Base-by-base conservation (phyloP, 2,797 vertebrate species). In the Anguilla pacifica region DNA sequence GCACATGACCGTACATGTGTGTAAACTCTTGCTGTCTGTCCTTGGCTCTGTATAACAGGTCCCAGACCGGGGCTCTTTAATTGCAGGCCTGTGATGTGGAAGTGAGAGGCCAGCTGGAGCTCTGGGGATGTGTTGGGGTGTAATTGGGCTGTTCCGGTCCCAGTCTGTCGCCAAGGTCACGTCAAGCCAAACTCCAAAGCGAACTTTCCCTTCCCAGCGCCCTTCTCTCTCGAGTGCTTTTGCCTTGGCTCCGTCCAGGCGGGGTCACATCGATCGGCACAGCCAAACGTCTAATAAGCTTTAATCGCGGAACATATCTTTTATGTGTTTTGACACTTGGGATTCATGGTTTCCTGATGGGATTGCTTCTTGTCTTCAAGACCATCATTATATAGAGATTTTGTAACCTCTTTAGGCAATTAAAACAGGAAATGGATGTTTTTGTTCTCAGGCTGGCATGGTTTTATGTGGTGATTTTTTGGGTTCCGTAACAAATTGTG, bases 71-170 rank as follows among this genome's bases (percentile, higher is more conserved):
- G 94, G 94, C 92, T 95, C 93, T 95, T 95, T 96, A 94, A 96
- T 96, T 96, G 94, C 86, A 87, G 88, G 88, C 87, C 90, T 90
- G 90, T 89, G 92, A 90, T 90, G 91, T 92, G 91, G 92, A 92
- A 94, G 92, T 83, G 89, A 86, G 89, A 89, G 89, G 39, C 86
- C 86, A 85, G 89, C 84, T 25, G 92, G 93, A 92, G 92, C 94
- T 89, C 92, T 88, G 93, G 93, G 92, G 93, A 92, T 83, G 89
- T 93, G 91, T 86, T 91, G 92, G 94, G 93, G 93, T 90, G 90
- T 96, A 96, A 96, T 96, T 95, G 94, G 94, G 90, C 92, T 91
- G 93, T 95, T 96, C 93, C 91, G 91, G 93, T 94, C 94, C 93
- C 93, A 87, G 87, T 90, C 93, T 92, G 93, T 93, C 77, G 89